Conservation (phyloP, 2,888 invertebrate species). For the Hypselothyrea guttata region DNA sequence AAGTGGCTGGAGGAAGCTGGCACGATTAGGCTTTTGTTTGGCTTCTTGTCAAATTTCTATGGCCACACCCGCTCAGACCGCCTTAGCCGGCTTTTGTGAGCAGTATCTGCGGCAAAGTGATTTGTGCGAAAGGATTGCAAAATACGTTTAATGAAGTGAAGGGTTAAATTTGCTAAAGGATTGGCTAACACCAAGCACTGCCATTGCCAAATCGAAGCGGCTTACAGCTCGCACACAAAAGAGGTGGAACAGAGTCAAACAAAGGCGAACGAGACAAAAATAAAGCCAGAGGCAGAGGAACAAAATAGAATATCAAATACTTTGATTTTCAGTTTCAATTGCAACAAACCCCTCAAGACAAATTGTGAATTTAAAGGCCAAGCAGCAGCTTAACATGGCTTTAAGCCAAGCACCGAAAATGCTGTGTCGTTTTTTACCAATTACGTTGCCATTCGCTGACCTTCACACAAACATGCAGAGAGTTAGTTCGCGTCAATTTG, state of each 20-base stretch:
- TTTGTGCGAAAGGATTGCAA: conserved; percentile 64
- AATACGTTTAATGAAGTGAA: conserved; percentile 76
- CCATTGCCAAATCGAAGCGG: conserved; percentile 40
- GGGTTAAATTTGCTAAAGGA: conserved; percentile 64
- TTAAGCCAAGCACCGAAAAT: conserved; percentile 21
- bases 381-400: conserved; percentile 23
- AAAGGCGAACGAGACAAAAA: conserved; percentile 22
- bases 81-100: conserved; percentile 33
- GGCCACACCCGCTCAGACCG: conserved; percentile 53
- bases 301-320: conserved; percentile 40
- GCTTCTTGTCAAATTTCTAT: conserved; percentile 69
- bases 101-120: conserved; percentile 63
- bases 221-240: conserved; percentile 52
- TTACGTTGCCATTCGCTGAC: conserved; percentile 64
- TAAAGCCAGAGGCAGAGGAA: conserved; percentile 9
- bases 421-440: conserved; percentile 24
- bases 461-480: conserved; percentile 55
- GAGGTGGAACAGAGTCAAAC: conserved; percentile 22
- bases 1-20: conserved; percentile 28
- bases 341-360: conserved; percentile 25
- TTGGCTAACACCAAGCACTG: conserved; percentile 28
- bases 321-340: conserved; percentile 38
- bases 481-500: conserved; percentile 40
- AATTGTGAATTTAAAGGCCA: conserved; percentile 29
- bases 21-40: conserved; percentile 76